Evolutionary conservation across 1,140 invertebrate species (phyloP).

Genomic region (Brachionus rubens): DNA sequence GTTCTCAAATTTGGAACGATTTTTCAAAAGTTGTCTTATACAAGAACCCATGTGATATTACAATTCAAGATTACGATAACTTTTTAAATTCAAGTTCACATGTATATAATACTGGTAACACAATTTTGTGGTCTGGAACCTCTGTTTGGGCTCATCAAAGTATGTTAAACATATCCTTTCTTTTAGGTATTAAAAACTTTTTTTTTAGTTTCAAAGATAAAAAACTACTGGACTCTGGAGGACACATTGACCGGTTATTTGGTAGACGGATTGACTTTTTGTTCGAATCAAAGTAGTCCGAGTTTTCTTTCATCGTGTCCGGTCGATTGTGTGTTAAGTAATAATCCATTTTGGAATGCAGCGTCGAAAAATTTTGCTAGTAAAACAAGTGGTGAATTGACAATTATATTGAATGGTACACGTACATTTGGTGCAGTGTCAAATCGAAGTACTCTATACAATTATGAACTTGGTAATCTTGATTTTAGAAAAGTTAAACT

Average conservation of each 20-base stretch:
- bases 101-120: neutral
- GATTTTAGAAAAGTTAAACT: neutral
- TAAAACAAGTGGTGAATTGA: neutral
- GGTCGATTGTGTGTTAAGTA: neutral
- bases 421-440: neutral
- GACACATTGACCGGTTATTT: neutral
- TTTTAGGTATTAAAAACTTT: no score
- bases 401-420: neutral
- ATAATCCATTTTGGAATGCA: conserved; percentile 3
- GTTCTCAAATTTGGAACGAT: neutral
- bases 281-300: neutral
- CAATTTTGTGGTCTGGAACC: neutral
- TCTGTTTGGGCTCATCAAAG: neutral
- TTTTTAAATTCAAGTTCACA: neutral
- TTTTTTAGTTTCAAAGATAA: neutral
- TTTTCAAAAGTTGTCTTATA: neutral
- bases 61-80: neutral
- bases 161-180: neutral
- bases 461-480: neutral
- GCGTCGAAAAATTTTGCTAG: neutral
- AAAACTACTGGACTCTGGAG: neutral
- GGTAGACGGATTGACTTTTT: neutral
- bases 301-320: neutral
- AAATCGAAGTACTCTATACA: neutral
- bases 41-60: neutral